phyloP scores from a whole-genome alignment of 2,113 vertebrate species.

The Tautogolabrus adspersus region DNA sequence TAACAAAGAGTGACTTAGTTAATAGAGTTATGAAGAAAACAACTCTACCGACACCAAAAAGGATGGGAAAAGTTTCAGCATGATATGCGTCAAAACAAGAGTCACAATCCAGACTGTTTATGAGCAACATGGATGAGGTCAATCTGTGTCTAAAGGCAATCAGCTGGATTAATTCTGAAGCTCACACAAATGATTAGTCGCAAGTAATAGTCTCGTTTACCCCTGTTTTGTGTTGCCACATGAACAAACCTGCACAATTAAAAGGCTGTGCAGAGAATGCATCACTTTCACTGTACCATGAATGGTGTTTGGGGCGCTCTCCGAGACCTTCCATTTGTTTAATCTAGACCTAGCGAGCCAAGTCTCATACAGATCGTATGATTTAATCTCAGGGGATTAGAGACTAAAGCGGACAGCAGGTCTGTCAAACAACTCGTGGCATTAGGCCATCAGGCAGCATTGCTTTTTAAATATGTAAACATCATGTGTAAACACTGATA shows the following conservation, averaged over 20 bases:
- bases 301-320: slow-evolving; percentile 13
- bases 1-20: neutral
- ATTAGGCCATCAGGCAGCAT: slow-evolving; percentile 68
- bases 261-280: slow-evolving; percentile 5
- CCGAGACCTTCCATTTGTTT: slow-evolving; percentile 54
- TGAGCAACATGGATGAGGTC: neutral
- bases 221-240: neutral
- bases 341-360: slow-evolving; percentile 65
- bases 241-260: slow-evolving; percentile 28
- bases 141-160: neutral
- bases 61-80: neutral
- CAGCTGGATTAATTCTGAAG: neutral
- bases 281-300: slow-evolving; percentile 17
- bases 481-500: slow-evolving; percentile 75
- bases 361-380: slow-evolving; percentile 76
- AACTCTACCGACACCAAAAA: neutral
- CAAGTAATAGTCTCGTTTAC: neutral
- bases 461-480: slow-evolving; percentile 78
- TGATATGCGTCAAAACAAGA: neutral
- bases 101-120: neutral
- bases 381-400: slow-evolving; percentile 81
- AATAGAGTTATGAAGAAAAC: neutral
- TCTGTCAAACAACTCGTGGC: slow-evolving; percentile 68
- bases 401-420: slow-evolving; percentile 65
- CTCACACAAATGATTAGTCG: slow-evolving; percentile 6